phyloP scores from a whole-genome alignment of 2,797 vertebrate genomes.

The Lutjanus campechanus region DNA sequence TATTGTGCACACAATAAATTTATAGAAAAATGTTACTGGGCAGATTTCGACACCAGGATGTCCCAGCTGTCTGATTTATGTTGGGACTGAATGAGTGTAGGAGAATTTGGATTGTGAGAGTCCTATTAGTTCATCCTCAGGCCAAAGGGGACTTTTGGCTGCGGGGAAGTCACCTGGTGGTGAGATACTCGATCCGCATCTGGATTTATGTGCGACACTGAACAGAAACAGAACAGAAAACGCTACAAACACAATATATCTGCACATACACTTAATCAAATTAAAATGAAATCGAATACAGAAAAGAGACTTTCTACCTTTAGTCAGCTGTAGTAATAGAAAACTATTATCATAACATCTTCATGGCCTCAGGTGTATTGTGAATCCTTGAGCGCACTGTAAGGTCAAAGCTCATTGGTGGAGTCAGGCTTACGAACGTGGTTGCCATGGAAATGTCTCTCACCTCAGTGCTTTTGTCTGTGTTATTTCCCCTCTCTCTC shows the following conservation, averaged over 20 bases:
- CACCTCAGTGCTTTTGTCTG: conserved; percentile 42
- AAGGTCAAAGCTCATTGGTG: conserved; percentile 53
- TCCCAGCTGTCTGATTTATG: neutral
- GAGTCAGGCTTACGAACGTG: conserved; percentile 25
- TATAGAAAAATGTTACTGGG: neutral
- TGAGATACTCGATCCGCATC: neutral
- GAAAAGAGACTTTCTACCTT: neutral
- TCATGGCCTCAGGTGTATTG: conserved; percentile 13
- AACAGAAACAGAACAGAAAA: neutral
- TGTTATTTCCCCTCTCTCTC: neutral
- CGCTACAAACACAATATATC: neutral
- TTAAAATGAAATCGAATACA: neutral
- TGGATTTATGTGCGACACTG: neutral
- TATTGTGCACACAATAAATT: too few relatives aligned
- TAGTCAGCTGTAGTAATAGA: neutral
- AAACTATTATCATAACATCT: neutral
- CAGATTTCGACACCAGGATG: neutral
- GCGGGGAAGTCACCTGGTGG: neutral
- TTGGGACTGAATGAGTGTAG: neutral
- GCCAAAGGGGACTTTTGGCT: neutral
- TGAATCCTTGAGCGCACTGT: conserved; percentile 19
- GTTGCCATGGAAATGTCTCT: conserved; percentile 62
- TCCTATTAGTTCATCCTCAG: neutral
- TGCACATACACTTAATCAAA: neutral
- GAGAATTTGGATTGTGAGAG: neutral